Base-by-base conservation (phyloP, 2,797 vertebrate genomes). In the Pangasius krempfi region DNA sequence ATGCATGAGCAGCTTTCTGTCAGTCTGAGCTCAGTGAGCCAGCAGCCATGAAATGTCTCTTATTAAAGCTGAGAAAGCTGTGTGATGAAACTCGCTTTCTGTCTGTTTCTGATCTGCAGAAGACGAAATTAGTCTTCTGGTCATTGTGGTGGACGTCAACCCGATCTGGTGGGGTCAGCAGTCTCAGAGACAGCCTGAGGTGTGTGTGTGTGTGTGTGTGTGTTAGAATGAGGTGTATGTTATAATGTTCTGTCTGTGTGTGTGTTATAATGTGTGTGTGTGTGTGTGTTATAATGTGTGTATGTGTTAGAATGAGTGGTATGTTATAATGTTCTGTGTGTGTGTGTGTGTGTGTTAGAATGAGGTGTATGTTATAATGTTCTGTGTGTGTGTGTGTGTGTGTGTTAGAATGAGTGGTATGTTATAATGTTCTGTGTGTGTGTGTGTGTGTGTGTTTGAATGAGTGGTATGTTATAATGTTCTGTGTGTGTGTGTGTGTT, bases 151-250 rank as follows among this genome's bases (percentile, higher is more conserved):
- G 44, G 99, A 99, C 90, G 96, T 98, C 33, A 99, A 99, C 92
- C 98, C 98, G 0, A 96, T 99, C 87, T 99, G 98, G 98, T 99
- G 99, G 98, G 99, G 99, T 0, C 97, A 98, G 94, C 98, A 97
- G 91, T 96, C 96, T 0, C 95, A 97, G 1, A 95, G 95, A 40
- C 96, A 97, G 27, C 96, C 97, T 8, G 94, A 97, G 97, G 56
- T 70, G 44, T 25, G 37, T 44, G 33, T 30, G n/a, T 30, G 2
- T 64, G 0, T 88, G 14, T 27, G 27, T 25, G 0, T 87, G 40
- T 20, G 37, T 70, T 70, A 37, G 20, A 3, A n/a, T 64, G 25
- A 25, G 2, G 2, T 7, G 66, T 40, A 20, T 70, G 27, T 14
- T 33, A 37, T 30, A 40, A 4, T 40, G 33, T 7, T 40, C 16